These are phyloP conservation scores for Carcharodon carcharias DNA, from an alignment of 2,797 vertebrate genomes.

Conservation along the genomic window DNA sequence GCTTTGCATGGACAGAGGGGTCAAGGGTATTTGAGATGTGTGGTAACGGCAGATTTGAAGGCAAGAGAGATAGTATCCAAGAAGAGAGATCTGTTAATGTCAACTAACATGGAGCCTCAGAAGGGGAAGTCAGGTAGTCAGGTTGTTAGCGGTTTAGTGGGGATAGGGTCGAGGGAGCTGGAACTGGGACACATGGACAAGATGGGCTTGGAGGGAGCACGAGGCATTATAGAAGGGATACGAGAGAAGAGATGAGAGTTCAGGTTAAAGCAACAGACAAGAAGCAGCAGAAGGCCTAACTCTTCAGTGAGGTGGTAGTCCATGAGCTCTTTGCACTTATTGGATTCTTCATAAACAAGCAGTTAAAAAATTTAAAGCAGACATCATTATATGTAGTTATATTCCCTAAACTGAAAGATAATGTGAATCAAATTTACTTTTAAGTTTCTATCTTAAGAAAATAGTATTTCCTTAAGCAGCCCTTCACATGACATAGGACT, in stretches of 20 bases:
- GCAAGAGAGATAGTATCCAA: too few relatives aligned
- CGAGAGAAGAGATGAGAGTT: neutral
- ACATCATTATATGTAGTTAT: neutral
- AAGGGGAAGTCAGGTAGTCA: neutral
- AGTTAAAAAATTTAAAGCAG: conserved; percentile 38
- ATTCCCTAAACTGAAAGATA: conserved; percentile 30
- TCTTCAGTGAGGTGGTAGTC: neutral
- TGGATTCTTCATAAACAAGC: neutral
- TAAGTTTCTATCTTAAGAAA: neutral
- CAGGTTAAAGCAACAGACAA: too few relatives aligned
- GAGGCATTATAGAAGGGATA: neutral
- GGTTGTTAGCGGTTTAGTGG: neutral
- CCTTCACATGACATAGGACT: neutral
- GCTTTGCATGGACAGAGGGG: too few relatives aligned
- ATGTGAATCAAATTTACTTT: neutral
- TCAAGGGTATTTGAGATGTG: too few relatives aligned
- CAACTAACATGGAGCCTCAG: neutral
- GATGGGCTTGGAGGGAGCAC: neutral
- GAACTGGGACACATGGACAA: neutral
- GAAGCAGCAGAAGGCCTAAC: neutral
- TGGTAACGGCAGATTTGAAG: too few relatives aligned
- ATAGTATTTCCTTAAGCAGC: neutral
- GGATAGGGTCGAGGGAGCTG: neutral
- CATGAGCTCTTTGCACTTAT: neutral
- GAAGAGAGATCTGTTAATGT: neutral